These are phyloP conservation scores for Pseudopipra pipra DNA, from an alignment of 2,113 vertebrate species.

Conservation along the genomic window DNA sequence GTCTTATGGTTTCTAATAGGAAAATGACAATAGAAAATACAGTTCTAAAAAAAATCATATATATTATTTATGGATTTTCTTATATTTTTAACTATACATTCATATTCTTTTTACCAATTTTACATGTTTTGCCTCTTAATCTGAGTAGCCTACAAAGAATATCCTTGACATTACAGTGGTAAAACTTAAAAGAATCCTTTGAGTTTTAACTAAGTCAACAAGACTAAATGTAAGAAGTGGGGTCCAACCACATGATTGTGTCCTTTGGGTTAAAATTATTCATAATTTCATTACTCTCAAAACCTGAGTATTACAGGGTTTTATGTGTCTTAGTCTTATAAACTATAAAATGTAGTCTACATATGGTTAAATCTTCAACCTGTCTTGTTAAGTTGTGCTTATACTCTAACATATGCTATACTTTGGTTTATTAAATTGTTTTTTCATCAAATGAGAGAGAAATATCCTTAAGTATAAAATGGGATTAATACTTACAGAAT, in stretches of 20 bases:
- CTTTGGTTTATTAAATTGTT: not conserved
- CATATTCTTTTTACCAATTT: not conserved
- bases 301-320: not conserved
- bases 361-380: not conserved
- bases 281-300: not conserved
- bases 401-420: not conserved
- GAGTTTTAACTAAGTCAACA: not conserved
- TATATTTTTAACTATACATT: not conserved
- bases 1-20: not conserved
- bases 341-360: not conserved
- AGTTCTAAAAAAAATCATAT: not conserved
- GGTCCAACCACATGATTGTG: not conserved
- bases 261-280: not conserved
- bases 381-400: not conserved
- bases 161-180: not conserved
- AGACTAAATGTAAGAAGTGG: not conserved
- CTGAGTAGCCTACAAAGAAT: not conserved
- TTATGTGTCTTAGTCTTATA: not conserved
- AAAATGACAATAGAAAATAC: not conserved
- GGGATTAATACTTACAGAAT: not conserved
- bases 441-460: not conserved
- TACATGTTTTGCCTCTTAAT: not conserved
- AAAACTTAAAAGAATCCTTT: not conserved
- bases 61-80: not conserved
- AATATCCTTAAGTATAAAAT: not conserved